These are phyloP conservation scores for Scleropages formosus DNA, from an alignment of 2,797 vertebrate species.

Conservation along the genomic window DNA sequence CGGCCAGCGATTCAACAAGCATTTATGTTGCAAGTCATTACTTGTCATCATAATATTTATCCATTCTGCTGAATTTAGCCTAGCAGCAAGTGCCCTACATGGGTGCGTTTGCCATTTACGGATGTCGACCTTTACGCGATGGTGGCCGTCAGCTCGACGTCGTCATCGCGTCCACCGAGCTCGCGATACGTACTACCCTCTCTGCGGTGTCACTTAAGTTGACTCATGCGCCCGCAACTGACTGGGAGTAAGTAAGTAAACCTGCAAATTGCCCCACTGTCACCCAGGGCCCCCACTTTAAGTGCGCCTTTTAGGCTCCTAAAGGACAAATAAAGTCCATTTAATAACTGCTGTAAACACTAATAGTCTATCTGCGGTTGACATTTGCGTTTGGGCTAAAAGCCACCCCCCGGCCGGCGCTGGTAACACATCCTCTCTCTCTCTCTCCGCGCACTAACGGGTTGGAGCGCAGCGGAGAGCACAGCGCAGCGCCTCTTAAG, in stretches of 20 bases:
- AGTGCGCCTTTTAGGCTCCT: slow-evolving; percentile 76
- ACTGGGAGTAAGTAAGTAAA: slow-evolving; percentile 72
- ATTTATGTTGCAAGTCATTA: neutral
- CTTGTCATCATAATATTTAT: neutral
- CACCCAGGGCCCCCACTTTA: slow-evolving; percentile 69
- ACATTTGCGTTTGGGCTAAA: slow-evolving; percentile 85
- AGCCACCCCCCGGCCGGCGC: slow-evolving; percentile 75
- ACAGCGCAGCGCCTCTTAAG: slow-evolving; percentile 87
- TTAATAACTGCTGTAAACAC: slow-evolving; percentile 83
- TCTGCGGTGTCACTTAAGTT: neutral
- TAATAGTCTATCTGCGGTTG: slow-evolving; percentile 79
- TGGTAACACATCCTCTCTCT: slow-evolving; percentile 69
- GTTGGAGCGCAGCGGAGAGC: slow-evolving; percentile 80
- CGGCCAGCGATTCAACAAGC: neutral
- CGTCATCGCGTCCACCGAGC: slow-evolving; percentile 70
- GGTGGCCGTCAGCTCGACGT: slow-evolving; percentile 71
- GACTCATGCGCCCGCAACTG: slow-evolving; percentile 41
- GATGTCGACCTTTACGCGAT: slow-evolving; percentile 80
- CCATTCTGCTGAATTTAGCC: neutral
- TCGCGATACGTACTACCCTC: slow-evolving; percentile 2
- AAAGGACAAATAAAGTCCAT: slow-evolving; percentile 84
- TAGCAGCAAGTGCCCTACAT: neutral
- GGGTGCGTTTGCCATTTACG: slow-evolving; percentile 46
- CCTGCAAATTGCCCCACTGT: slow-evolving; percentile 74
- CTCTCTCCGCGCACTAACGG: slow-evolving; percentile 81